Evolutionary conservation across 2,113 vertebrate species (phyloP), one percentile per base, ranked within the genome.

Genomic region (Gnathonemus longibarbis): DNA sequence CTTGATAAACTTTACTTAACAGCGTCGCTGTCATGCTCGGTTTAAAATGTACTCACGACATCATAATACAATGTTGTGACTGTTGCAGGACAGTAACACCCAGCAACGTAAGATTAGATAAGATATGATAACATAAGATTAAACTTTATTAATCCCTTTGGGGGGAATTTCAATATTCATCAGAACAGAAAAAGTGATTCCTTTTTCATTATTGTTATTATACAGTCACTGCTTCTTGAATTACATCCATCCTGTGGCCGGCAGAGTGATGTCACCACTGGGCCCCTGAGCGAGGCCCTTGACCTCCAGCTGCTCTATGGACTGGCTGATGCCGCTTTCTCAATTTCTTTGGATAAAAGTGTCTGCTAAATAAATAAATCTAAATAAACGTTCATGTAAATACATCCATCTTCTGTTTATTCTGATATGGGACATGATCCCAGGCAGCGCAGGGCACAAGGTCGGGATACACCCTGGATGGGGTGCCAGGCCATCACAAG

Each of bases 51-150:
- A 80, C 89, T 87, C 4, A 42, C 56, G 88, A 88, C 90, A 90
- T 52, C 87, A 21, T 35, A 90, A 89, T 92, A 35, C 89, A 88
- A 83, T 2, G 0, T 90, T 58, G 84, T 27, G 52, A 91, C 89
- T 88, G 89, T 58, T 90, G 2, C 62, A 89, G n/a, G 58, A 42
- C 49, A 7, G 27, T 52, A 53, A 52, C 27, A 80, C 24, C 45
- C 50, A 50, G 48, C 84, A 50, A 48, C 2, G n/a, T 50, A 84
- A 42, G 19, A 48, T 84, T 46, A 84, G 62, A 70, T 70, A 31
- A 70, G 62, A 70, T 31, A 27, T 31, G n/a, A 70, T 31, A 70
- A 70, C 27, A 31, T 31, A 31, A 13, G 62, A 70, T 70, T 70
- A 70, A 70, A 31, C 62, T 31, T 70, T 70, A 70, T 70, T 31